Evolutionary conservation across 2,113 vertebrate species (phyloP), one percentile per base, ranked within the genome.

Genomic region (Chrysochloris asiatica): DNA sequence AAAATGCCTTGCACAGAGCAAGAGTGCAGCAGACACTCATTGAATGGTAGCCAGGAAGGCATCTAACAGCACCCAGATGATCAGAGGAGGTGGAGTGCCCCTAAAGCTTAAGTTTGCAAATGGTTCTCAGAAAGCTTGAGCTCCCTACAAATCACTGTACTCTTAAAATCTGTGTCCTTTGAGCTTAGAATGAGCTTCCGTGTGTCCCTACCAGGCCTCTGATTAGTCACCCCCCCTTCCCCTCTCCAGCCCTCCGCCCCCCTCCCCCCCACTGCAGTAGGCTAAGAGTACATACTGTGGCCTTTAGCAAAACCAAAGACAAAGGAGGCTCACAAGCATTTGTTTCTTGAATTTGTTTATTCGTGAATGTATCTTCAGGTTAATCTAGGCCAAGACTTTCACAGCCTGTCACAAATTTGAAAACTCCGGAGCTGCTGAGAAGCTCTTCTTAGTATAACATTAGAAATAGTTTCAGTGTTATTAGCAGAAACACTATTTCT

Each of bases 401-500:
- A 33, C 41, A n/a, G 30, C 7, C 1, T 83, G 43, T 24, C 36
- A 56, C 17, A 75, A 28, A 61, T 26, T 61, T 24, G 59, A 61
- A 61, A 61, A 61, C 28, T 61, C 26, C 59, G 71, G 16, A 54
- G 61, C 56, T 93, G 38, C 47, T 26, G 5, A 45, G 81, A 91
- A 67, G 41, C 4, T 7, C 33, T 87, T 95, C 10, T 52, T 50
- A 84, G 79, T 72, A 69, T 33, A 9, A 50, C 63, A 56, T 81
- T 94, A 81, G 79, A 88, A 90, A 93, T 83, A 71, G 41, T 67
- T 33, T 88, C n/a, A 4, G 14, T 41, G 17, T 83, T 92, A 59
- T 82, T 78, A 77, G 48, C 30, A 14, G 19, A 6, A 56, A n/a
- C n/a, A n/a, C n/a, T n/a, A n/a, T n/a, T n/a, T n/a, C n/a, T n/a